phyloP scores from a whole-genome alignment of 2,113 vertebrate species.

The Bos indicus region DNA sequence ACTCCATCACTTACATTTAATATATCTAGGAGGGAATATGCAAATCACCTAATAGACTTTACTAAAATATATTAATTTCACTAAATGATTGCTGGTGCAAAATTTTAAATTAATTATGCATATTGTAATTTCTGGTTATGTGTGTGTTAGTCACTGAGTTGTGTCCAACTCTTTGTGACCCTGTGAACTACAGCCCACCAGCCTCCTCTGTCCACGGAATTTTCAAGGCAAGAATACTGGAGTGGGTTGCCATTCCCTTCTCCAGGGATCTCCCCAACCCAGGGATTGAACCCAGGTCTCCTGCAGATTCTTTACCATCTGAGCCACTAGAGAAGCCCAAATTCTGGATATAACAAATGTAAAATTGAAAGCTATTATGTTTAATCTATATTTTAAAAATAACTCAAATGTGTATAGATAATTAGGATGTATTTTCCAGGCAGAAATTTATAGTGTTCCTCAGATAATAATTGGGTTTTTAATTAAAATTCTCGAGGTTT shows the following conservation, averaged over 20 bases:
- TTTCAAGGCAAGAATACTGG: too few species aligned
- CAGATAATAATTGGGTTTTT: background rate
- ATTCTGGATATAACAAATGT: background rate
- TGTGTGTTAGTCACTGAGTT: background rate
- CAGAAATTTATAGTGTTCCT: background rate
- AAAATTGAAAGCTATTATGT: background rate
- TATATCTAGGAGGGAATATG: background rate
- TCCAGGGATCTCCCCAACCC: too few species aligned
- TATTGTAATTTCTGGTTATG: background rate
- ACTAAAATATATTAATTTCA: background rate
- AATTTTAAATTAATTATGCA: background rate
- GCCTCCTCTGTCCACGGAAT: background rate
- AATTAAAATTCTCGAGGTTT: background rate
- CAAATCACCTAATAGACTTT: background rate
- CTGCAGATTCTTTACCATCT: too few species aligned
- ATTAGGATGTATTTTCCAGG: background rate
- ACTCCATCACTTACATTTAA: background rate
- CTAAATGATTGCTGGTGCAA: background rate
- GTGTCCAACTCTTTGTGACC: background rate
- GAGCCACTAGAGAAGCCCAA: background rate
- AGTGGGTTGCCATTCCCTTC: too few species aligned
- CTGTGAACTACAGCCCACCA: background rate
- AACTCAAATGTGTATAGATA: background rate
- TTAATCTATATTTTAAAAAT: background rate
- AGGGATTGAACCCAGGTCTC: too few species aligned